Conservation (phyloP, 2,888 invertebrate genomes). For the Nineta flava region DNA sequence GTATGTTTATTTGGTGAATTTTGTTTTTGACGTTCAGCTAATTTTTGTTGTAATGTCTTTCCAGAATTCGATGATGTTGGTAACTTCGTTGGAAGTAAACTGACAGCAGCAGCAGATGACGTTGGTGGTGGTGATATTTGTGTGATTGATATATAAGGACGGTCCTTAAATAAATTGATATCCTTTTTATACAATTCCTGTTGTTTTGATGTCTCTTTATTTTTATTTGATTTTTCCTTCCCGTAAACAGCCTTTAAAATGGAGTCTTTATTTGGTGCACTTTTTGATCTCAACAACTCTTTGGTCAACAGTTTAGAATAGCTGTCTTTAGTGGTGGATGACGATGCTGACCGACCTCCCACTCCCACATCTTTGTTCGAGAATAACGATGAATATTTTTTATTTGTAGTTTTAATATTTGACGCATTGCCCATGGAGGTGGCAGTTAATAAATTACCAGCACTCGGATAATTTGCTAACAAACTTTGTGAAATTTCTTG, state of each 20-base stretch:
- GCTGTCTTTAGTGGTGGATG: background rate
- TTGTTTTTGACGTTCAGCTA: slow-evolving; percentile 46
- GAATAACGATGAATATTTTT: background rate
- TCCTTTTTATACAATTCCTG: slow-evolving; percentile 2
- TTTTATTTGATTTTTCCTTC: slow-evolving; percentile 4
- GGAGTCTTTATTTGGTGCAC: slow-evolving; percentile 3
- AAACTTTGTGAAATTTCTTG: background rate
- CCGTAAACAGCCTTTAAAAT: slow-evolving; percentile 6
- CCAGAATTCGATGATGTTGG: slow-evolving; percentile 31
- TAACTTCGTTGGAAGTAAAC: slow-evolving; percentile 8
- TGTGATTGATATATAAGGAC: slow-evolving; percentile 33
- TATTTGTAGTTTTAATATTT: background rate
- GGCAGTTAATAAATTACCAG: background rate
- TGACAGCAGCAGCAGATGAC: slow-evolving; percentile 9
- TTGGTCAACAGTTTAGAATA: background rate
- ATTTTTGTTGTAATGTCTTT: slow-evolving; percentile 51
- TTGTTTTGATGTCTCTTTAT: background rate
- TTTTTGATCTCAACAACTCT: slow-evolving; percentile 1
- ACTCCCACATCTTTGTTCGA: background rate
- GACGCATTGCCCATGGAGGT: background rate
- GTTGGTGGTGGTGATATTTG: slow-evolving; percentile 16
- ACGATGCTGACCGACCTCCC: background rate
- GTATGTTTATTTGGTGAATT: slow-evolving; percentile 14
- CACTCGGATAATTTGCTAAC: background rate
- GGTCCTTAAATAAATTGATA: slow-evolving; percentile 22